Evolutionary conservation across 2,113 vertebrate genomes (phyloP).

Genomic region (Petroica traversi): DNA sequence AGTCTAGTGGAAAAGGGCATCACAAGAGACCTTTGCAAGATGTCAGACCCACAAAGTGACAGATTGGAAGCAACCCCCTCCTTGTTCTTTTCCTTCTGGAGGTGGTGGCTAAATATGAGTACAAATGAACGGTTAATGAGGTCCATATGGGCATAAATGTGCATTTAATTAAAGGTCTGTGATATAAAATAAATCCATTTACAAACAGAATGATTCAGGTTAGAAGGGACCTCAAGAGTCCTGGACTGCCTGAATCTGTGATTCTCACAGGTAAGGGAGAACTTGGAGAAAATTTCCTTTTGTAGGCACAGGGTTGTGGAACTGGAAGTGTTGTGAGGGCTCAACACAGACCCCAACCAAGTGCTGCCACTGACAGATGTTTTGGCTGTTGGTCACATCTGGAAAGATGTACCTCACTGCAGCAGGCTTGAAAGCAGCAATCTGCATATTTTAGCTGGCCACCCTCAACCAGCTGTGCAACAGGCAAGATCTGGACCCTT

Average conservation of each 20-base stretch:
- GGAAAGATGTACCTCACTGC: not conserved
- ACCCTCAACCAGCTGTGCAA: not conserved
- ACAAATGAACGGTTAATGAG: not conserved
- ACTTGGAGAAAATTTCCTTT: not conserved
- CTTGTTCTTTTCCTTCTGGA: not conserved
- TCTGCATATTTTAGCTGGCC: not conserved
- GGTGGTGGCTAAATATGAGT: not conserved
- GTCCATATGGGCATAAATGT: not conserved
- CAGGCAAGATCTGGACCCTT: not conserved
- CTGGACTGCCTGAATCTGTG: not conserved
- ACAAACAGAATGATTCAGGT: not conserved
- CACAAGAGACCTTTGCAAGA: not conserved
- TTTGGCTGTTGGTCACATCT: not conserved
- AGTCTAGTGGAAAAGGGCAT: not conserved
- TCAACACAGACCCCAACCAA: not conserved
- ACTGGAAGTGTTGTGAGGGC: not conserved
- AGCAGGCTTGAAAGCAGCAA: not conserved
- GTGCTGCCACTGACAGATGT: not conserved
- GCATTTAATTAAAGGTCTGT: not conserved
- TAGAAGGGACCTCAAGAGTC: not conserved
- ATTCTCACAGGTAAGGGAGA: not conserved
- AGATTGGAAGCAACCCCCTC: not conserved
- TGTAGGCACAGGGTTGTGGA: not conserved
- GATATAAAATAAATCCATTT: not conserved
- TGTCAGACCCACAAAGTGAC: not conserved